Percentiles rank a stretch among this genome's conserved stretches.
Evolutionary conservation across 2,797 vertebrate genomes (phyloP).

Genomic region (Rhabdophis nuchalis): DNA sequence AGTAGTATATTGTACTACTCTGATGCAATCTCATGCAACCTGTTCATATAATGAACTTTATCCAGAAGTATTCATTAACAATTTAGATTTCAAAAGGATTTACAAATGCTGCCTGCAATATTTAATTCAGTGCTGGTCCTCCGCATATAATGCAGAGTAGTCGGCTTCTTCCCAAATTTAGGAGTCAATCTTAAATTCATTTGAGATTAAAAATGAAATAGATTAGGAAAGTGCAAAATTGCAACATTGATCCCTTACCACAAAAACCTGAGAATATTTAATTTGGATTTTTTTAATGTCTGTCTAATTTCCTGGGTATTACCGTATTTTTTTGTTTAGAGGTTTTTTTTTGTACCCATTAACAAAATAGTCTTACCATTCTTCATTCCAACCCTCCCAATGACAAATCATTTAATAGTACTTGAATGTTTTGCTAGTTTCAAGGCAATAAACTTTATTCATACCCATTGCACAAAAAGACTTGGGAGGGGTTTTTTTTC

Average conservation of each 20-base stretch:
- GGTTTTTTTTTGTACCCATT: not conserved
- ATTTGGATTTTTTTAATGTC: not conserved
- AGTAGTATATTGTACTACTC: not conserved
- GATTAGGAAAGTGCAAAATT: not conserved
- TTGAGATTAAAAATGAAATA: not conserved
- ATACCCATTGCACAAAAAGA: constrained; percentile 24
- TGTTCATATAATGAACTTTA: not conserved
- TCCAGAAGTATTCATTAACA: not conserved
- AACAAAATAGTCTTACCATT: not conserved
- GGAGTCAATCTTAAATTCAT: not conserved
- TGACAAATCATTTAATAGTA: constrained; percentile 25
- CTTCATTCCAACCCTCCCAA: not conserved
- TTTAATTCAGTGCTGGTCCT: not conserved
- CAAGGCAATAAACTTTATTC: constrained; percentile 57
- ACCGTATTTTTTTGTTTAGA: not conserved
- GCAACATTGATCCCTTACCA: not conserved
- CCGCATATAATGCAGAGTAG: not conserved
- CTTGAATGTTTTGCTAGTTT: constrained; percentile 44
- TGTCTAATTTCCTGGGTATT: not conserved
- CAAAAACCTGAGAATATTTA: not conserved
- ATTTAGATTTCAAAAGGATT: not conserved
- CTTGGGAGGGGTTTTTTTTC: constrained; percentile 8
- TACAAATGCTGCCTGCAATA: not conserved
- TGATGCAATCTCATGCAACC: not conserved
- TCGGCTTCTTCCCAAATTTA: not conserved